A percentile compares a stretch with the other conserved stretches of the same genome.
Conservation (phyloP, 1,140 invertebrate species). For the Trissolcus basalis region DNA sequence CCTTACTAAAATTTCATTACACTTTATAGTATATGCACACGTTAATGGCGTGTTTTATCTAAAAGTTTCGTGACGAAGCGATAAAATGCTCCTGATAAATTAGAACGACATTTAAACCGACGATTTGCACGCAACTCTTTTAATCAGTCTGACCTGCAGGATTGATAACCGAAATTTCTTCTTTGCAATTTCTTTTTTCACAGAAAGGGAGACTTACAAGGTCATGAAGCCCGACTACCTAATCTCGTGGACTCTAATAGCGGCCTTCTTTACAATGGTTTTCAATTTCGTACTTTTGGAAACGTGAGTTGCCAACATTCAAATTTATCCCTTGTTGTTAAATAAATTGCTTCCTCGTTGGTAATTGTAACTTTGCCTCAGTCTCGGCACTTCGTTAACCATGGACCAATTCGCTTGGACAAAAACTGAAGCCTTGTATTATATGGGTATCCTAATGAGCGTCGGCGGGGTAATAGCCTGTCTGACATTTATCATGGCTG, state of each 20-base stretch:
- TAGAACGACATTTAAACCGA: no score
- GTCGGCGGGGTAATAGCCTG: conserved; percentile 86
- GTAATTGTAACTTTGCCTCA: conserved; percentile 66
- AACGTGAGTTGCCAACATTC: conserved; percentile 78
- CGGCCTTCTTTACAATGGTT: conserved; percentile 89
- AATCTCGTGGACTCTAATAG: conserved; percentile 85
- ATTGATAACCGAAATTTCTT: conserved; percentile 9
- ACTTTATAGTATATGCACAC: no score
- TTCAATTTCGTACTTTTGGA: conserved; percentile 94
- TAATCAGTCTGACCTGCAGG: no score
- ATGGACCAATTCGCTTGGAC: conserved; percentile 95
- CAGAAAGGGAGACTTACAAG: conserved; percentile 85
- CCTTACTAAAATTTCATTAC: no score
- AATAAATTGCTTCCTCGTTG: conserved; percentile 36
- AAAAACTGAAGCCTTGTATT: conserved; percentile 84
- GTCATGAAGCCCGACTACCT: conserved; percentile 84
- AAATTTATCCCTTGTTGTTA: conserved; percentile 22
- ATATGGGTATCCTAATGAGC: conserved; percentile 89
- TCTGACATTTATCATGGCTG: conserved; percentile 83
- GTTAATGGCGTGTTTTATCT: no score
- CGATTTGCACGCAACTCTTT: no score
- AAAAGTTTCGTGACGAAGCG: no score
- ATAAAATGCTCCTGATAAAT: no score
- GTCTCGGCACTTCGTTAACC: conserved; percentile 87
- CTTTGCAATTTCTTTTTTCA: conserved; percentile 51